Evolutionary conservation across 2,113 vertebrate species (phyloP), one percentile per base, ranked within the genome.

Genomic region (Oreochromis aureus): DNA sequence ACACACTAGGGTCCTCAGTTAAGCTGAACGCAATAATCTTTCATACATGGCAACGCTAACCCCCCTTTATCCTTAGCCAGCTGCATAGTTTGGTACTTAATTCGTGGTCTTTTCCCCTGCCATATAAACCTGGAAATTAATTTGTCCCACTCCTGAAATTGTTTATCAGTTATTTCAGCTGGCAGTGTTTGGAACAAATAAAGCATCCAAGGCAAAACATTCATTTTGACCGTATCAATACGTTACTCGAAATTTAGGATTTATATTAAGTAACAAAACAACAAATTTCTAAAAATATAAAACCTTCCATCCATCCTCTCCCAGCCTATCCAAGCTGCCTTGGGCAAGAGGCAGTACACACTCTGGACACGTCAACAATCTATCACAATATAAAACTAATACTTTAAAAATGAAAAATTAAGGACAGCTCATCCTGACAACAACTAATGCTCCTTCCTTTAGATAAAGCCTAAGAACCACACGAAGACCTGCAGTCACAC

Each of bases 31-130:
- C 9, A 59, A 59, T 59, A 59, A 59, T 59, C 56, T 59, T 59
- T 32, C 8, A 59, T 59, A 10, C 27, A 32, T 59, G 7, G 27
- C 27, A 59, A 32, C 0, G 27, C 27, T 0, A 58, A 5, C 6
- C 55, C 55, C 24, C 55, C 6, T 58, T 58, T 58, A 15, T 58
- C 24, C 24, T 58, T 58, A 58, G 55, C 55, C 55, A 58, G 55
- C 12, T 58, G 24, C 12, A 58, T 58, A 58, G 55, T 58, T 58
- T 58, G 55, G 55, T 27, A 58, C 55, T 5, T 58, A 58, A 58
- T 27, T 58, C 6, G 24, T 58, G 55, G 55, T 58, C 55, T 27
- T 58, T 58, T 1, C 2, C 55, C 55, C 55, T 58, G 55, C 24
- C 7, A 58, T 58, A 58, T 58, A 58, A 58, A 58, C 24, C 24